A percentile compares a stretch with the other conserved stretches of the same genome.
Conservation (phyloP, 2,888 invertebrate species). For the Chymomyza caudatula region DNA sequence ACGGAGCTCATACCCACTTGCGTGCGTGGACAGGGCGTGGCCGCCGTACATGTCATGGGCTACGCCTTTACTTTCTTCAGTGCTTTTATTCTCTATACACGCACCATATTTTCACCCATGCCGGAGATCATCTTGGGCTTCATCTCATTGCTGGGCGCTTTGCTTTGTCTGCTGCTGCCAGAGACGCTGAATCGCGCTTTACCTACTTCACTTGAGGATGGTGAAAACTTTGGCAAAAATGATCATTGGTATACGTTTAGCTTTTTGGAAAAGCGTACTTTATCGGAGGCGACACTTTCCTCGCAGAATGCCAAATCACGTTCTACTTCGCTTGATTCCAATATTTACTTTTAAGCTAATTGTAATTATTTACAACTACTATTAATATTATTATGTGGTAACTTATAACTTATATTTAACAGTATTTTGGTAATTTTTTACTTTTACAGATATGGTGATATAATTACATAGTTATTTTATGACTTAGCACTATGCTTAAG, state of each 20-base stretch:
- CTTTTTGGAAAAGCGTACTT: constrained; percentile 63
- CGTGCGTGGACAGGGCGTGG: constrained; percentile 82
- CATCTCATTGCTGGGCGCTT: constrained; percentile 79
- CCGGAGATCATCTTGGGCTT: constrained; percentile 80
- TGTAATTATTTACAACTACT: too few species aligned
- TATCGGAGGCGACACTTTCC: constrained; percentile 55
- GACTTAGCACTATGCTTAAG: background rate
- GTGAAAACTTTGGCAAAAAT: constrained; percentile 81
- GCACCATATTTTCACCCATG: constrained; percentile 76
- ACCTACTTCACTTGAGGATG: constrained; percentile 81
- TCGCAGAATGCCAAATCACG: constrained; percentile 25
- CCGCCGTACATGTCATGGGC: constrained; percentile 81
- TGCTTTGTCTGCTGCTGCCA: constrained; percentile 80
- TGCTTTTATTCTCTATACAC: constrained; percentile 80
- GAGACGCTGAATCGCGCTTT: constrained; percentile 81
- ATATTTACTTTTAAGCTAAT: constrained; percentile 24
- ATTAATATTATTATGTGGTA: background rate
- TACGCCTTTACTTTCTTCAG: constrained; percentile 82
- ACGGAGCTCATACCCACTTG: constrained; percentile 83
- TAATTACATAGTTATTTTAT: background rate
- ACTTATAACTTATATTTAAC: background rate
- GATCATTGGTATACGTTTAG: constrained; percentile 79
- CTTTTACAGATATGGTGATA: background rate
- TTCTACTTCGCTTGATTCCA: constrained; percentile 29
- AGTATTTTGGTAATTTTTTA: background rate